phyloP scores from a whole-genome alignment of 2,113 vertebrate genomes.

The Cyanoramphus novaezelandiae region DNA sequence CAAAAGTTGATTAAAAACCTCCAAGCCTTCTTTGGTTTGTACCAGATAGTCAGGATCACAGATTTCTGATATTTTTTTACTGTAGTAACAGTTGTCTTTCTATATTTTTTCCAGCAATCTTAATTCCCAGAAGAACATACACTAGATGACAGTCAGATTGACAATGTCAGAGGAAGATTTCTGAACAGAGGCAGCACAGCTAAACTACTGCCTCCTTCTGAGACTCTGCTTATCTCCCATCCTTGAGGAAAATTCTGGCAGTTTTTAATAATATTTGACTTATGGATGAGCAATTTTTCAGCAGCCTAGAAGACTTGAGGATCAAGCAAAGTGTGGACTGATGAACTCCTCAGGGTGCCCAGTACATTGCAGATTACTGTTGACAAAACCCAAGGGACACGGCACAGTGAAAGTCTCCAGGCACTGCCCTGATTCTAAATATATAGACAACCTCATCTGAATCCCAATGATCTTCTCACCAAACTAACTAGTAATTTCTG shows the following conservation, averaged over 20 bases:
- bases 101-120: not conserved
- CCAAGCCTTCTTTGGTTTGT: not conserved
- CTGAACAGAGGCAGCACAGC: constrained; percentile 5
- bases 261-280: constrained; percentile 53
- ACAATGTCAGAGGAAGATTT: constrained; percentile 20
- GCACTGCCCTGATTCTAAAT: not conserved
- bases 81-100: not conserved
- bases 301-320: constrained; percentile 9
- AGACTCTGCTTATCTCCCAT: constrained; percentile 26
- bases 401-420: not conserved
- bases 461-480: not conserved
- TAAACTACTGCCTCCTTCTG: not conserved
- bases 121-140: constrained; percentile 7
- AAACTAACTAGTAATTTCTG: not conserved
- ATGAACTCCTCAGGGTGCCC: not conserved
- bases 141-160: constrained; percentile 35
- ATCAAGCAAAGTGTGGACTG: not conserved
- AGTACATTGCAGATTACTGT: not conserved
- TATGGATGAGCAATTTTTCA: constrained; percentile 37
- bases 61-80: not conserved
- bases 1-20: not conserved
- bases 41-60: not conserved
- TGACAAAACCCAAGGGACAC: not conserved
- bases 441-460: not conserved
- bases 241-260: constrained; percentile 26